Evolutionary conservation across 2,888 invertebrate species (phyloP).

Genomic region (Dastarcus helophoroides): DNA sequence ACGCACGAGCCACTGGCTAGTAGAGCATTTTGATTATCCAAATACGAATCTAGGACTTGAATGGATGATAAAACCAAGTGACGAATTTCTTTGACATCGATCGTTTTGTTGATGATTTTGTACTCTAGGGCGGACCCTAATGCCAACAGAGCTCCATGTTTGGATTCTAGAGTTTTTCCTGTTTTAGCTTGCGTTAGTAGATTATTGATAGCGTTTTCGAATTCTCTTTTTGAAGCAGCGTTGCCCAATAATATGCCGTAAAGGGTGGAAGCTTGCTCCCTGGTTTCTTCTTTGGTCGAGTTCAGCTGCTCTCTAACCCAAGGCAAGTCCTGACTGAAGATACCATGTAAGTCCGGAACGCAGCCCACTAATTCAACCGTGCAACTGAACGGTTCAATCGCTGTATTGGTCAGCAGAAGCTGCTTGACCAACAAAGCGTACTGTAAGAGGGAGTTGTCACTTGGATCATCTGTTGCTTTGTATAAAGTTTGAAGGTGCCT

Average conservation of each 20-base stretch:
- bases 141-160: constrained; percentile 67
- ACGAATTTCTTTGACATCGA: neutral
- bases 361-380: constrained; percentile 78
- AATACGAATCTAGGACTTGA: constrained; percentile 44
- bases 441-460: constrained; percentile 48
- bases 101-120: constrained; percentile 41
- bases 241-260: constrained; percentile 54
- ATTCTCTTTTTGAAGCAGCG: constrained; percentile 43
- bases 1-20: constrained; percentile 57
- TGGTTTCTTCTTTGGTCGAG: constrained; percentile 64
- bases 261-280: constrained; percentile 61
- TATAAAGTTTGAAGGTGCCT: constrained; percentile 27
- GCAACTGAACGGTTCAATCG: constrained; percentile 56
- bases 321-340: constrained; percentile 50
- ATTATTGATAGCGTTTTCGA: constrained; percentile 45
- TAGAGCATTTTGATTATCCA: constrained; percentile 50
- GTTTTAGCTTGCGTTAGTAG: constrained; percentile 42
- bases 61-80: neutral
- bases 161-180: constrained; percentile 56
- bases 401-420: constrained; percentile 50
- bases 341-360: constrained; percentile 55
- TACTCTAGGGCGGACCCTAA: constrained; percentile 61
- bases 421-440: constrained; percentile 58
- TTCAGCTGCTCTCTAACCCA: constrained; percentile 52
- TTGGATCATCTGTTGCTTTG: constrained; percentile 30